These are phyloP conservation scores for Octomys mimax DNA, from an alignment of 2,797 vertebrate genomes.

Conservation along the genomic window DNA sequence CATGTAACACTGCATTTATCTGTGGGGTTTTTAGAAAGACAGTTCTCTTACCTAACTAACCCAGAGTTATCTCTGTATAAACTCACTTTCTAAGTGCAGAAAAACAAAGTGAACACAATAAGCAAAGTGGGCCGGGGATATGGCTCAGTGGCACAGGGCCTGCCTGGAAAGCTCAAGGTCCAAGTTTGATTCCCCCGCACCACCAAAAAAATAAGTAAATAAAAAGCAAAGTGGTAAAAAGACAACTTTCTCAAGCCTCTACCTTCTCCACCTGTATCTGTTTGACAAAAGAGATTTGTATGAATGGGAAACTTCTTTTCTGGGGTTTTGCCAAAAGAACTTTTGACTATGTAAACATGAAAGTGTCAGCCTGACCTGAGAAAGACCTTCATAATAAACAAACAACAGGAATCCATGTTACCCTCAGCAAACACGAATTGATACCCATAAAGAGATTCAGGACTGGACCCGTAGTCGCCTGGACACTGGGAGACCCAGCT, in stretches of 20 bases:
- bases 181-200: too few species aligned
- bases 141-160: too few species aligned
- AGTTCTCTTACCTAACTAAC: conserved; percentile 45
- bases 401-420: background rate
- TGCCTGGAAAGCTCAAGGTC: too few species aligned
- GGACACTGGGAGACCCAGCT: background rate
- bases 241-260: background rate
- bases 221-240: background rate
- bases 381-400: background rate
- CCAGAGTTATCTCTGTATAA: background rate
- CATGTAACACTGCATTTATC: background rate
- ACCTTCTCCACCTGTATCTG: background rate
- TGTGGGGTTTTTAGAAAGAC: conserved; percentile 32
- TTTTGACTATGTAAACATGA: conserved; percentile 41
- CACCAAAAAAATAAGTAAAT: too few species aligned
- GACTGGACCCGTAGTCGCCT: background rate
- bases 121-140: background rate
- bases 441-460: background rate
- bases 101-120: conserved; percentile 1
- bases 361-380: background rate
- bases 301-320: background rate
- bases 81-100: conserved; percentile 19
- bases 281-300: conserved; percentile 34
- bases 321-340: conserved; percentile 29
- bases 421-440: background rate